Evolutionary conservation across 2,113 vertebrate species (phyloP), one percentile per base, ranked within the genome.

Genomic region (Zootoca vivipara): DNA sequence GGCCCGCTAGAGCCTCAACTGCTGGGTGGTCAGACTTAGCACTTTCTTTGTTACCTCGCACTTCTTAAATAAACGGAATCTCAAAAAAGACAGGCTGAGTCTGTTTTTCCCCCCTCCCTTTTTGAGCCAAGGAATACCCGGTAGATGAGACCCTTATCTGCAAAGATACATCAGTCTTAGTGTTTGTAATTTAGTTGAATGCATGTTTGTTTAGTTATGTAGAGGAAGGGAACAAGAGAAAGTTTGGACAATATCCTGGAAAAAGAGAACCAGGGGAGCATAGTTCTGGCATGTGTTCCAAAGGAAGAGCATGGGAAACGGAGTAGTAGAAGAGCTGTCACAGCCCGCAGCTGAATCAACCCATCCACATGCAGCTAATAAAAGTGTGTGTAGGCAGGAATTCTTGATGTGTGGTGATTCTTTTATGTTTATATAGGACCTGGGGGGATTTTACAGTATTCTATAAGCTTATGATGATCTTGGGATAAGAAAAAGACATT

Each of bases 61-160:
- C 93, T 92, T 95, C 94, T 92, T 93, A 85, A 96, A 95, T 95
- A 92, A 95, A 96, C 94, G 77, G 46, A 89, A 79, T 93, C 94
- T 86, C 75, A 93, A 86, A 89, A 85, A 92, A 74, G 3, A 16
- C 8, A 33, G 24, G 28, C 28, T 22, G 70, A 67, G n/a, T 2
- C 30, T 67, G 64, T 7, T 42, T 40, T 79, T 35, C 35, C 18
- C 30, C n/a, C 58, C n/a, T 9, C 1, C 33, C 30, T 40, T 5
- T 74, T 26, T 7, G 58, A 42, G 2, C 22, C n/a, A 20, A 62
- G 78, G 26, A 9, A 69, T 16, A n/a, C n/a, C n/a, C n/a, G n/a
- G n/a, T n/a, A 3, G 26, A 8, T n/a, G 35, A 24, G 58, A 7
- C 20, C 13, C 22, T 82, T 65, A 62, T 62, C 58, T 62, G 58